Evolutionary conservation across 2,888 invertebrate species (phyloP), one percentile per base, ranked within the genome.

Genomic region (Ophion ventricosus): DNA sequence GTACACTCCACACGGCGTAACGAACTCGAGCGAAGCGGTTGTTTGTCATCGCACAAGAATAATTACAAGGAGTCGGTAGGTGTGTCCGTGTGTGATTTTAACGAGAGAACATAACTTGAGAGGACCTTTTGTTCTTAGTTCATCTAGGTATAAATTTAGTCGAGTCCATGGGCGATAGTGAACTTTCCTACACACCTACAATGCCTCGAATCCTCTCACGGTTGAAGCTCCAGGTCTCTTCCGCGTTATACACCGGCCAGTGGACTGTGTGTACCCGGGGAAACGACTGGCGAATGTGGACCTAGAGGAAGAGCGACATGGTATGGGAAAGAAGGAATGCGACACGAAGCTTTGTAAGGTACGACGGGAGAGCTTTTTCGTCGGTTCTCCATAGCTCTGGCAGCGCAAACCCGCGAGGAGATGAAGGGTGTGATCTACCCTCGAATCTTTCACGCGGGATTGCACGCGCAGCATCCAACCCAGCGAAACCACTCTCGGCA

Each of bases 391-490:
- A 69, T 26, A 23, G 29, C 64, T 29, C 49, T 66, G 11, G 25
- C 66, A 10, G 26, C 25, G 66, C 49, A 49, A 74, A 57, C 79
- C 43, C 82, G 25, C 61, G 67, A 76, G 29, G 82, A 79, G 79
- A 84, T 72, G 84, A 76, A 84, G 79, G 72, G 82, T 80, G 79
- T 73, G 84, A 84, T 84, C 82, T 76, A 84, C 79, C 82, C 82
- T 72, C 79, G 67, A 80, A 84, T 84, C 84, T 82, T 84, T 82
- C 63, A 84, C 82, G 84, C 84, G 82, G 79, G 67, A 75, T 82
- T 84, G 84, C 82, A 84, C 81, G 78, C 83, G 83, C 61, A 49
- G 40, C 35, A 57, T 57, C 20, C 78, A 40, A 29, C 35, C 29
- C 43, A 77, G 63, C 73, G 56, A 70, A 70, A 70, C 66, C 82